Evolutionary conservation across 2,797 vertebrate genomes (phyloP).

Genomic region (Notolabrus celidotus): DNA sequence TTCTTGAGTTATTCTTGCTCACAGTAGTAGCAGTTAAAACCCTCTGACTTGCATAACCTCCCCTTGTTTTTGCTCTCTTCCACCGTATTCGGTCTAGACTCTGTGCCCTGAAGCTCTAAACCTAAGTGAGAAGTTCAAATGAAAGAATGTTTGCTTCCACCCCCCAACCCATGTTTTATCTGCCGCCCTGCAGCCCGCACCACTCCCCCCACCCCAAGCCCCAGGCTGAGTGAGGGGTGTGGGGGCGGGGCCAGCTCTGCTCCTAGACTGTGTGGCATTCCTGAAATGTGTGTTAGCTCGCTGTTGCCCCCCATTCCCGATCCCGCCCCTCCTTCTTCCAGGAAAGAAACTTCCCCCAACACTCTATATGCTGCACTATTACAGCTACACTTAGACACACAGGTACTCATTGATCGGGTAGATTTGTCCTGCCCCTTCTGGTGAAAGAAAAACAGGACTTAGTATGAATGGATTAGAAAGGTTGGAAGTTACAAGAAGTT

Average conservation of each 20-base stretch:
- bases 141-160: constrained; percentile 39
- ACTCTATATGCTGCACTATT: not conserved
- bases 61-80: not conserved
- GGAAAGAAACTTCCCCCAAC: constrained; percentile 28
- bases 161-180: constrained; percentile 28
- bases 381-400: not conserved
- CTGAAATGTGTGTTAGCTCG: constrained; percentile 65
- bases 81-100: constrained; percentile 21
- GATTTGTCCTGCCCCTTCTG: too few relatives aligned
- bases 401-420: not conserved
- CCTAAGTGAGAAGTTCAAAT: constrained; percentile 37
- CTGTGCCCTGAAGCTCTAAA: constrained; percentile 15
- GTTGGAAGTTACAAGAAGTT: too few relatives aligned
- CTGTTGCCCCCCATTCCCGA: constrained; percentile 30
- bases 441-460: too few relatives aligned
- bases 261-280: constrained; percentile 65
- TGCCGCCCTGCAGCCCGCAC: constrained; percentile 13
- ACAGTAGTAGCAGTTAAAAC: not conserved
- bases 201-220: not conserved
- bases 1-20: not conserved
- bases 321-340: constrained; percentile 27
- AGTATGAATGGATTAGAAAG: too few relatives aligned
- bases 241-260: constrained; percentile 33
- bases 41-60: not conserved
- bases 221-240: constrained; percentile 13